Evolutionary conservation across 2,797 vertebrate genomes (phyloP).

Genomic region (Valencia hispanica): DNA sequence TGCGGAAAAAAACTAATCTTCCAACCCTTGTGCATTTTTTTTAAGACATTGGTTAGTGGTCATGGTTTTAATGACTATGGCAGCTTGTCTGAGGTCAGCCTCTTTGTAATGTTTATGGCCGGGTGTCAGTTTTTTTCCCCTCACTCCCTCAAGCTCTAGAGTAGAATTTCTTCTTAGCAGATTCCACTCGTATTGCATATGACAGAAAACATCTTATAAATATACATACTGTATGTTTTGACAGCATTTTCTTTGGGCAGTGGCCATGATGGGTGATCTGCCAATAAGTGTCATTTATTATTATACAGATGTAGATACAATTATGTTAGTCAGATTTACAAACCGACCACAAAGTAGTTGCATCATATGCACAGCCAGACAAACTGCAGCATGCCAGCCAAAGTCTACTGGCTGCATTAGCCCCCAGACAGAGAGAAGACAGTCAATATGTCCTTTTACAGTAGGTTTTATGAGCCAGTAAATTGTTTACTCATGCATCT

Average conservation of each 20-base stretch:
- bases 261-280: not conserved
- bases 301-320: constrained; percentile 5
- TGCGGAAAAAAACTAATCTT: not conserved
- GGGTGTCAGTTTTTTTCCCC: constrained; percentile 6
- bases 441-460: constrained; percentile 12
- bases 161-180: constrained; percentile 24
- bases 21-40: constrained; percentile 24
- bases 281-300: not conserved
- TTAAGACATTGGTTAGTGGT: constrained; percentile 41
- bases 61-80: constrained; percentile 44
- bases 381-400: not conserved
- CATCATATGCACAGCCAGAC: not conserved
- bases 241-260: constrained; percentile 4
- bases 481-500: not conserved
- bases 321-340: constrained; percentile 9
- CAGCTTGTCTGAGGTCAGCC: constrained; percentile 54
- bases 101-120: constrained; percentile 24
- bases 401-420: not conserved
- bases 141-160: constrained; percentile 10
- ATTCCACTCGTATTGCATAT: not conserved
- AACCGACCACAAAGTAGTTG: constrained; percentile 5
- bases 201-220: not conserved
- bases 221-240: not conserved
- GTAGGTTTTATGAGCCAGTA: constrained; percentile 8
- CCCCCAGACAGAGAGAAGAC: not conserved